These are phyloP conservation scores for Drosophila pegasa DNA, from an alignment of 2,888 invertebrate species.

Conservation along the genomic window DNA sequence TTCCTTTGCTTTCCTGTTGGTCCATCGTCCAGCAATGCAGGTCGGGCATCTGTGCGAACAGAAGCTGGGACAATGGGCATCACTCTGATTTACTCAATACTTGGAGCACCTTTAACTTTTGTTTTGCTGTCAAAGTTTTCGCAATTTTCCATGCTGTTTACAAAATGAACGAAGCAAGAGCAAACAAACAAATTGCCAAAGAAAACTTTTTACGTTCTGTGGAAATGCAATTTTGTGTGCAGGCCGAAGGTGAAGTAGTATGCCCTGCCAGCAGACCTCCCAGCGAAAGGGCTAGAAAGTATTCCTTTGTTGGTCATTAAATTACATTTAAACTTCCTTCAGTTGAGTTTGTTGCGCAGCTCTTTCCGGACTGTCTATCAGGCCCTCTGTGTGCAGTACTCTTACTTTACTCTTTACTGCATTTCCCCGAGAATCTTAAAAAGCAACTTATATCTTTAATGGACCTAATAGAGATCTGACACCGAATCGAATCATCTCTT, in stretches of 20 bases:
- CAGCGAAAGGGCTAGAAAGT: constrained; percentile 30
- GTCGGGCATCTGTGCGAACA: not conserved
- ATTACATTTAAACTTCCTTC: constrained; percentile 56
- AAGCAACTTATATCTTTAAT: too few relatives aligned
- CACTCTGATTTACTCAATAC: constrained; percentile 56
- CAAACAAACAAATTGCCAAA: constrained; percentile 73
- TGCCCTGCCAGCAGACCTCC: constrained; percentile 3
- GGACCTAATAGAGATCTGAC: too few relatives aligned
- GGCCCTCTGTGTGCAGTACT: not conserved
- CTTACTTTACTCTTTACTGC: not conserved
- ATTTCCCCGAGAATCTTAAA: not conserved
- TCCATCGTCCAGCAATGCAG: constrained; percentile 7
- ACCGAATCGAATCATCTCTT: too few relatives aligned
- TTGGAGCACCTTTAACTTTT: constrained; percentile 61
- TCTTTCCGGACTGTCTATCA: constrained; percentile 7
- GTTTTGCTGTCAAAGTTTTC: constrained; percentile 61
- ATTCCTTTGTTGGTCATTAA: constrained; percentile 67
- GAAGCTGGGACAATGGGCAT: constrained; percentile 6
- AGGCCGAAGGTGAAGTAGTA: constrained; percentile 16
- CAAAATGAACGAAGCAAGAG: constrained; percentile 67
- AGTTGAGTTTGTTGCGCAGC: constrained; percentile 33
- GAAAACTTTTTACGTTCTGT: constrained; percentile 67
- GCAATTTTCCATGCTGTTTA: constrained; percentile 72
- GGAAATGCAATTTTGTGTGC: constrained; percentile 38
- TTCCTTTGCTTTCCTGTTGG: not conserved